A percentile compares a stretch with the other conserved stretches of the same genome.
These are phyloP conservation scores for Cryptomyrus ogoouensis DNA, from an alignment of 2,113 vertebrate species.

Conservation along the genomic window DNA sequence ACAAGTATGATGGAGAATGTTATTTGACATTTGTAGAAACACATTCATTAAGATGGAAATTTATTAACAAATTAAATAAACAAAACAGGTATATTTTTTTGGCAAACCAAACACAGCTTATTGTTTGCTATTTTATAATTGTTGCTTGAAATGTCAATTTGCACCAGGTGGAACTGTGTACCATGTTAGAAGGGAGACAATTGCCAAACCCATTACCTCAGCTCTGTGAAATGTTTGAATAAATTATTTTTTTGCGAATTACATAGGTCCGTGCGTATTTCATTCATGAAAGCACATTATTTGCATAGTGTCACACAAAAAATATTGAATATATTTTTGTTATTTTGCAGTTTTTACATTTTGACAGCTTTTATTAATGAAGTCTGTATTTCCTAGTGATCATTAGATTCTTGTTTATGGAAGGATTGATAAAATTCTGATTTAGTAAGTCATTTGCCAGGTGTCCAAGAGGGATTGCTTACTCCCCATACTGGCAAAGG, in stretches of 20 bases:
- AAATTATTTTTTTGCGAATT: background rate
- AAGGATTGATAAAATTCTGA: background rate
- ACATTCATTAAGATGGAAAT: background rate
- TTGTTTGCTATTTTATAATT: background rate
- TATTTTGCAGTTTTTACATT: background rate
- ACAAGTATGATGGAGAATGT: background rate
- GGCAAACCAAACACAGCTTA: background rate
- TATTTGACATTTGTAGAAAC: background rate
- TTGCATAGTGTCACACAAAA: background rate
- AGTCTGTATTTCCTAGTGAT: background rate
- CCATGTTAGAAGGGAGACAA: background rate
- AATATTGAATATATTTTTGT: background rate
- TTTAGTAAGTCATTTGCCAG: background rate
- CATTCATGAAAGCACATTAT: background rate
- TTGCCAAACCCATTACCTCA: background rate
- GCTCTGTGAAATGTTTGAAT: background rate
- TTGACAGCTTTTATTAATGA: background rate
- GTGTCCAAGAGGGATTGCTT: background rate
- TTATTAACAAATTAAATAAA: background rate
- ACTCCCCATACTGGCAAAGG: background rate
- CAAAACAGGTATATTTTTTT: no score
- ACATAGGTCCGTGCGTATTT: background rate
- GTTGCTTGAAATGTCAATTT: background rate
- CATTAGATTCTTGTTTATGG: background rate
- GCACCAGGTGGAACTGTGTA: background rate